Evolutionary conservation across 2,888 invertebrate genomes (phyloP).

Genomic region (Polydrusus tereticollis): DNA sequence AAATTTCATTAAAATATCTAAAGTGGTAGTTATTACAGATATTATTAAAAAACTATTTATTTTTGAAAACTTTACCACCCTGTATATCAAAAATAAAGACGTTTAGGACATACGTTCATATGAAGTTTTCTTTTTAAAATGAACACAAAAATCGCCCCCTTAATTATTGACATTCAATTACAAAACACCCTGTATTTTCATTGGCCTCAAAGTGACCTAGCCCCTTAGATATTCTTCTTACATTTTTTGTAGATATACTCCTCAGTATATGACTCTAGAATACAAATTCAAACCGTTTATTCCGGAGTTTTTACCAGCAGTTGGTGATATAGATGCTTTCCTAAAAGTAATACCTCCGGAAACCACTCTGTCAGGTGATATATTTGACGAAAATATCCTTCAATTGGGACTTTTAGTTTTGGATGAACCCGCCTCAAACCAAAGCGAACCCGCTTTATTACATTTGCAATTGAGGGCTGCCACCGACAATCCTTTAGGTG

Average conservation of each 20-base stretch:
- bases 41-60: too few species aligned
- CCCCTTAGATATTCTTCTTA: background rate
- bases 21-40: too few species aligned
- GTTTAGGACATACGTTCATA: too few species aligned
- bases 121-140: too few species aligned
- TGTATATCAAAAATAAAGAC: too few species aligned
- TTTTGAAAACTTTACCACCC: too few species aligned
- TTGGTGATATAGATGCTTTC: slow-evolving; percentile 99
- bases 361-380: slow-evolving; percentile 64
- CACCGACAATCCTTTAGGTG: slow-evolving; percentile 65
- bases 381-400: slow-evolving; percentile 56
- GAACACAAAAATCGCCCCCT: too few species aligned
- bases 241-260: slow-evolving; percentile 80
- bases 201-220: background rate
- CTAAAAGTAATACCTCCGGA: slow-evolving; percentile 92
- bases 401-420: slow-evolving; percentile 80
- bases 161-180: too few species aligned
- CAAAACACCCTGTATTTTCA: too few species aligned
- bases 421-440: slow-evolving; percentile 95
- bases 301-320: slow-evolving; percentile 97
- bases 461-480: slow-evolving; percentile 89
- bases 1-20: too few species aligned
- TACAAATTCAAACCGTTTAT: slow-evolving; percentile 94
- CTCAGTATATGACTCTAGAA: slow-evolving; percentile 91
- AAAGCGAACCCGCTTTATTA: slow-evolving; percentile 95